Conservation (phyloP, 2,888 invertebrate species). For the Pinctada fucata region DNA sequence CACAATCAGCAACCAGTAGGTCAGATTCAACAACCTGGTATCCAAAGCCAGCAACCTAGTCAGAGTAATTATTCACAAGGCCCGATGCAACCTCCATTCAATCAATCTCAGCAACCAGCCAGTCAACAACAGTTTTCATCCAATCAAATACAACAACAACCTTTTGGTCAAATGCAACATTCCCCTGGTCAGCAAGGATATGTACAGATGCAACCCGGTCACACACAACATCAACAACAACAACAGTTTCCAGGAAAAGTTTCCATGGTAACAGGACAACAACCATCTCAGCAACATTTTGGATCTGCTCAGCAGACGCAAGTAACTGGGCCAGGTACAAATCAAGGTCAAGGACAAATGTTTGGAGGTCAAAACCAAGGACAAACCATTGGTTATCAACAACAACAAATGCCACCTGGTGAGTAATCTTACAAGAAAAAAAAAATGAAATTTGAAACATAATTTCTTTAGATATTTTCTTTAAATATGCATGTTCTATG, state of each 20-base stretch:
- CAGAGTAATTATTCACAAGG: conserved; percentile 6
- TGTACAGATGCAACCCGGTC: conserved; percentile 1
- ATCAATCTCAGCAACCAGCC: conserved; percentile 1
- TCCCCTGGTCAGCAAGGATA: conserved; percentile 3
- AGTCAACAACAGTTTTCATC: conserved; percentile 8
- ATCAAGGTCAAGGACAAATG: conserved; percentile 30
- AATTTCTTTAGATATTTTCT: too few relatives aligned
- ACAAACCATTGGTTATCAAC: conserved; percentile 26
- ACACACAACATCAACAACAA: conserved; percentile 29
- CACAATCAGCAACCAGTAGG: background rate
- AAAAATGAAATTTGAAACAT: too few relatives aligned
- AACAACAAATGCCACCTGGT: conserved; percentile 22
- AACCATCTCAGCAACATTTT: background rate
- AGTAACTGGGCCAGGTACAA: background rate
- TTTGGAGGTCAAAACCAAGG: conserved; percentile 40
- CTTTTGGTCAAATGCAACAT: background rate
- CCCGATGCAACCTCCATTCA: conserved; percentile 5
- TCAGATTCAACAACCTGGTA: background rate
- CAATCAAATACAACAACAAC: background rate
- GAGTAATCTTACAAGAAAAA: background rate
- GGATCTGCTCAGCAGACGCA: background rate
- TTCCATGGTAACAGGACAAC: background rate
- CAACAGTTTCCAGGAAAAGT: background rate
- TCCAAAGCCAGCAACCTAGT: background rate
- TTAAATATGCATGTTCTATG: too few relatives aligned